Conservation (phyloP, 2,888 invertebrate genomes). For the Timandra comae region DNA sequence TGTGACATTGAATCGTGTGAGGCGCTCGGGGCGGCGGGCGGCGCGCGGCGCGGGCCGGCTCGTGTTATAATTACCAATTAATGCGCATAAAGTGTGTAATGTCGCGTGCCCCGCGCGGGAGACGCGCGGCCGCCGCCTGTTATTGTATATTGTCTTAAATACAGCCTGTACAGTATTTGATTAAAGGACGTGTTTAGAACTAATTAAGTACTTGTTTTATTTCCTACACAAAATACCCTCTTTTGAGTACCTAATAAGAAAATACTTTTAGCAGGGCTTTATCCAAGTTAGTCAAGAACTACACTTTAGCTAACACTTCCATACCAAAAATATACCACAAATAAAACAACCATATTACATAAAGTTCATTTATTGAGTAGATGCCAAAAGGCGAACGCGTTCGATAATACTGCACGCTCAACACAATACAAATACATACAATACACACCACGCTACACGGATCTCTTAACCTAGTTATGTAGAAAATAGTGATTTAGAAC, state of each 20-base stretch:
- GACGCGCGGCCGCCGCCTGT: slow-evolving; percentile 27
- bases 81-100: slow-evolving; percentile 11
- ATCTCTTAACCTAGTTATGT: too few species aligned
- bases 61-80: slow-evolving; percentile 7
- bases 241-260: too few species aligned
- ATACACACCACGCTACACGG: too few species aligned
- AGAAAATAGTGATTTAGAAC: too few species aligned
- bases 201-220: slow-evolving; percentile 19
- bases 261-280: too few species aligned
- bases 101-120: slow-evolving; percentile 13
- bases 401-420: slow-evolving; percentile 5
- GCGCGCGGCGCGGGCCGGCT: slow-evolving; percentile 1
- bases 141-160: slow-evolving; percentile 50
- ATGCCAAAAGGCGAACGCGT: slow-evolving; percentile 37
- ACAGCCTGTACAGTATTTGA: slow-evolving; percentile 71
- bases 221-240: too few species aligned
- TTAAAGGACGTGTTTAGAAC: slow-evolving; percentile 70
- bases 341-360: not conserved
- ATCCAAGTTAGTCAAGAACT: too few species aligned
- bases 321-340: not conserved
- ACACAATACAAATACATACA: too few species aligned
- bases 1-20: not conserved
- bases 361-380: slow-evolving; percentile 40
- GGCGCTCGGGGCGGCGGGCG: not conserved
- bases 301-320: too few species aligned